Evolutionary conservation across 2,797 vertebrate genomes (phyloP), one percentile per base, ranked within the genome.

Genomic region (Chrysocyon brachyurus): DNA sequence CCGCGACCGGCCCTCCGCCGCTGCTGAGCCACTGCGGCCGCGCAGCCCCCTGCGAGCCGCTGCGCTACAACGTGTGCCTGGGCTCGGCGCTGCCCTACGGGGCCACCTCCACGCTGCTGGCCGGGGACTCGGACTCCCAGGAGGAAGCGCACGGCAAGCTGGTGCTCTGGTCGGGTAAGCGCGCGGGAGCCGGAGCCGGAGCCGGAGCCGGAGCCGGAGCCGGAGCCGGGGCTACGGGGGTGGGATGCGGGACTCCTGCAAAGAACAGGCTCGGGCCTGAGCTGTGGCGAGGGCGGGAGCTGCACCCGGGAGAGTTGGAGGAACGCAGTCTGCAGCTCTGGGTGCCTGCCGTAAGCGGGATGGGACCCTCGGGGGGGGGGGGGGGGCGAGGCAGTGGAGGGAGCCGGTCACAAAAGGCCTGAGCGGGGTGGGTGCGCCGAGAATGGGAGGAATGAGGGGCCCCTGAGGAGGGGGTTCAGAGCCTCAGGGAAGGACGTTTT

Each of bases 131-230:
- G 52, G 98, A 79, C 84, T 99, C 99, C 4, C 99, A 99, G 96
- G 99, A 99, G 81, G 99, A 99, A 96, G 99, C 99, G 91, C 99
- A 99, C 70, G 99, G 99, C 97, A 99, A 99, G 97, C 97, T 99
- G 82, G 98, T 99, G 98, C 99, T 99, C 98, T 99, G 99, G 99
- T 99, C 99, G 21, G 99, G 99, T 99, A 98, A 99, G 99, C 96
- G 92, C 77, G 40, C 52, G 9, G 54, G 81, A 88, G 66, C 72
- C 10, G 12, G 56, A 57, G 28, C n/a, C n/a, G 1, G 19, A 6
- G 10, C 5, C 40, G 54, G 81, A 83, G 66, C 72, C 10, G 12
- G 56, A 57, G 28, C 5, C 40, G 54, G 81, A 83, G 66, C 72
- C 10, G 12, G 56, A 57, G 28, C n/a, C 26, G 1, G 19, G 12